These are phyloP conservation scores for Lasioglossum pauxillum DNA, from an alignment of 2,888 invertebrate genomes.

Conservation along the genomic window DNA sequence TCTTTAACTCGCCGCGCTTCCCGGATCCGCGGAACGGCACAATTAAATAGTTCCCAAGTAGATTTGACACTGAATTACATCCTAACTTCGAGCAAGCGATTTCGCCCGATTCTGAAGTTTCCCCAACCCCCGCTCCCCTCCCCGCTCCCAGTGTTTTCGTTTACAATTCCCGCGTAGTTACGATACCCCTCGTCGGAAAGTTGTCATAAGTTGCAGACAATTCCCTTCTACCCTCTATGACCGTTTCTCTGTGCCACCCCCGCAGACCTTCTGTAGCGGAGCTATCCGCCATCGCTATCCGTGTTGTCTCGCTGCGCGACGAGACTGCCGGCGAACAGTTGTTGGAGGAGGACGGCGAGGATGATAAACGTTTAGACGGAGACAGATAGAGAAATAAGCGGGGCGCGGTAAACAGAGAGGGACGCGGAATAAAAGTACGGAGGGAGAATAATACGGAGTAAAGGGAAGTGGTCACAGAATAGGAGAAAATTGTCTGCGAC, in stretches of 20 bases:
- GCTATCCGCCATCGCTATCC: slow-evolving; percentile 16
- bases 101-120: slow-evolving; percentile 8
- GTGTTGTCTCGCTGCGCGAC: slow-evolving; percentile 2
- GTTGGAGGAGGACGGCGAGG: background rate
- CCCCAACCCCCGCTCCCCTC: background rate
- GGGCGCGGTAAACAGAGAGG: slow-evolving; percentile 12
- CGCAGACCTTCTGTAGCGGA: slow-evolving; percentile 10
- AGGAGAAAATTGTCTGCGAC: slow-evolving; percentile 34
- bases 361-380: background rate
- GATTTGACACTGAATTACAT: slow-evolving; percentile 19
- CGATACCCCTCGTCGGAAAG: slow-evolving; percentile 13
- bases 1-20: background rate
- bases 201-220: slow-evolving; percentile 51
- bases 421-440: slow-evolving; percentile 6
- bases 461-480: background rate
- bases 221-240: slow-evolving; percentile 44
- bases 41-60: slow-evolving; percentile 10
- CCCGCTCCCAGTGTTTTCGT: slow-evolving; percentile 26
- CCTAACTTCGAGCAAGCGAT: slow-evolving; percentile 15
- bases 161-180: slow-evolving; percentile 40
- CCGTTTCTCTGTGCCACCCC: slow-evolving; percentile 22
- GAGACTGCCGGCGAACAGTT: background rate
- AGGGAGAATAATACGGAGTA: background rate
- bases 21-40: slow-evolving; percentile 16
- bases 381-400: slow-evolving; percentile 5